Evolutionary conservation across 2,888 invertebrate species (phyloP), one percentile per base, ranked within the genome.

Genomic region (Tethea ocularis): DNA sequence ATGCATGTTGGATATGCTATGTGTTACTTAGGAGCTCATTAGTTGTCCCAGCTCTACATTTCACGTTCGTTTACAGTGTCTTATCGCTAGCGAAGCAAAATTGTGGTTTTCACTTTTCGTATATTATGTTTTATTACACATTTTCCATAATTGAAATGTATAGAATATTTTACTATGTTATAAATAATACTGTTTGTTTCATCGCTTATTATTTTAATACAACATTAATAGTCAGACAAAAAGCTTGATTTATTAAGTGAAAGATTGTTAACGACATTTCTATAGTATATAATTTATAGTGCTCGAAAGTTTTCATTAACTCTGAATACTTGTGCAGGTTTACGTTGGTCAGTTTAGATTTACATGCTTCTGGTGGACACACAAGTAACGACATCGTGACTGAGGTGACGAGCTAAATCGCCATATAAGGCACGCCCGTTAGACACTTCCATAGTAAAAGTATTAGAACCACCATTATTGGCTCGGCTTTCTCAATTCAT

Each of bases 401-500:
- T 33, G 4, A 33, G 20, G 33, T 33, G 54, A 54, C 54, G 33
- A 54, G 54, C 33, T 54, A 33, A 33, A 54, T 54, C 22, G 11
- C 13, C 54, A 20, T 33, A 33, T 54, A 54, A 33, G 33, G 33
- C 54, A 22, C n/a, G 46, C 17, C 54, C 33, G 33, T 54, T 54
- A 26, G 54, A 54, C 54, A 54, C 54, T 54, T 54, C 54, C 33
- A 54, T 17, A 33, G 54, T 33, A 54, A 33, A 33, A 33, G 29
- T 46, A 46, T 46, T 46, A 20, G 10, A 20, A 20, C 46, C 46
- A 46, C 10, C 20, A 20, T 24, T 54, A 33, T 54, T 33, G 36
- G n/a, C 17, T 33, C 8, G 20, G 33, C 54, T 54, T 53, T 53
- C 26, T 33, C 54, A 41, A 41, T 41, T n/a, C 41, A 20, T 46